Evolutionary conservation across 2,113 vertebrate species (phyloP).

Genomic region (Engraulis encrasicolus): DNA sequence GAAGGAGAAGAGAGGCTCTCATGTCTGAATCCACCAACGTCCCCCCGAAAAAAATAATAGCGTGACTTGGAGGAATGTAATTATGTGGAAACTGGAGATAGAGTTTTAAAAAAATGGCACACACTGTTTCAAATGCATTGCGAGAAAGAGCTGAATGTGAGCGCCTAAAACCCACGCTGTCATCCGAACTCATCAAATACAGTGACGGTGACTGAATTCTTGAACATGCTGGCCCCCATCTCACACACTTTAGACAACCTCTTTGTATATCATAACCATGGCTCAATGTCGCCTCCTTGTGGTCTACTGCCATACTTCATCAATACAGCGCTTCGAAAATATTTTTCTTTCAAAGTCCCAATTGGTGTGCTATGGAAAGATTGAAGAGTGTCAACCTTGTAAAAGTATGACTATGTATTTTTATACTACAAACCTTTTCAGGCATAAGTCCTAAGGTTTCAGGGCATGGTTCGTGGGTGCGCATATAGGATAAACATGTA

Average conservation of each 20-base stretch:
- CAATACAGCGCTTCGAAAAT: neutral
- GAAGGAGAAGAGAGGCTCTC: neutral
- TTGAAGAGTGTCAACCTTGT: neutral
- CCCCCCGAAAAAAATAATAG: neutral
- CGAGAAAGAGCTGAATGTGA: neutral
- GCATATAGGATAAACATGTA: neutral
- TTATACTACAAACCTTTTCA: too few species aligned
- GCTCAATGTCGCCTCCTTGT: slow-evolving; percentile 52
- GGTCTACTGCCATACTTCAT: neutral
- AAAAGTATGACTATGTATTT: neutral
- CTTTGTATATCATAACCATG: slow-evolving; percentile 23
- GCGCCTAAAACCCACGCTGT: neutral
- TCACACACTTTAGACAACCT: slow-evolving; percentile 5
- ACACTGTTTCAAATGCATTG: neutral
- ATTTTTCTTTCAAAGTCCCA: neutral
- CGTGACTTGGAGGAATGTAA: neutral
- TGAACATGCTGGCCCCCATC: neutral
- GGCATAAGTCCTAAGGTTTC: too few species aligned
- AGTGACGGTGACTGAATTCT: neutral
- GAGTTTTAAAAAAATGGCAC: neutral
- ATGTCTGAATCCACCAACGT: neutral
- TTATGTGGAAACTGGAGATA: neutral
- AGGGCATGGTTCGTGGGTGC: neutral
- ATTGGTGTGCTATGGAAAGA: neutral
- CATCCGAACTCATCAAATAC: neutral